Evolutionary conservation across 2,113 vertebrate genomes (phyloP).

Genomic region (Xenopus borealis): DNA sequence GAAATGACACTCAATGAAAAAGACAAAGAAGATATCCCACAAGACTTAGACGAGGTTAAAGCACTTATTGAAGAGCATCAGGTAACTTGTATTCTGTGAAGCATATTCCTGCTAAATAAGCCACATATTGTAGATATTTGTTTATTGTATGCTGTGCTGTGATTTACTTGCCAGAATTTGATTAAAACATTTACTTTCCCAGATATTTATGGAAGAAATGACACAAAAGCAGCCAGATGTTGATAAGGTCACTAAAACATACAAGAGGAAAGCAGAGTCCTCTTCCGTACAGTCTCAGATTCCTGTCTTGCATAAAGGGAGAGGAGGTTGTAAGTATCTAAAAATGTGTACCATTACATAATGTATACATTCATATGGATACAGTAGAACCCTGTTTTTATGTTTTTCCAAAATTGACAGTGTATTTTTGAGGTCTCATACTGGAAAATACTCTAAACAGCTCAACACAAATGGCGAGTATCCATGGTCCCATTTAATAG

Average conservation of each 20-base stretch:
- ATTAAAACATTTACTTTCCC: slow-evolving; percentile 44
- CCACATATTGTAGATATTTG: neutral
- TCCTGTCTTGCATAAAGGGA: slow-evolving; percentile 87
- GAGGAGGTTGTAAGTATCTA: slow-evolving; percentile 79
- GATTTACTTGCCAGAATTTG: slow-evolving; percentile 29
- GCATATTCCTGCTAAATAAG: neutral
- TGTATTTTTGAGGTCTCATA: too few relatives aligned
- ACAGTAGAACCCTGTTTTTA: too few relatives aligned
- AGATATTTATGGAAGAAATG: slow-evolving; percentile 99
- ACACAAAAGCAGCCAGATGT: slow-evolving; percentile 98
- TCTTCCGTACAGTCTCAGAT: slow-evolving; percentile 83
- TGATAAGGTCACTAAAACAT: slow-evolving; percentile 96
- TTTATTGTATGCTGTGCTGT: neutral
- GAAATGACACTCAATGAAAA: slow-evolving; percentile 86
- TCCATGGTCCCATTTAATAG: too few relatives aligned
- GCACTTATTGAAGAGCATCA: slow-evolving; percentile 92
- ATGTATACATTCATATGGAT: too few relatives aligned
- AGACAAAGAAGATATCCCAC: slow-evolving; percentile 86
- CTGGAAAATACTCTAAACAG: too few relatives aligned
- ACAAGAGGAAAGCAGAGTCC: slow-evolving; percentile 85
- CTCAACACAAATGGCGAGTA: too few relatives aligned
- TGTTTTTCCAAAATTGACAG: too few relatives aligned
- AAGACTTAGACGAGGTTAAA: slow-evolving; percentile 93
- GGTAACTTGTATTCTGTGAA: slow-evolving; percentile 60
- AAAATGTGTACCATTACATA: neutral